phyloP scores from a whole-genome alignment of 2,113 vertebrate genomes.

The Gasterosteus aculeatus region DNA sequence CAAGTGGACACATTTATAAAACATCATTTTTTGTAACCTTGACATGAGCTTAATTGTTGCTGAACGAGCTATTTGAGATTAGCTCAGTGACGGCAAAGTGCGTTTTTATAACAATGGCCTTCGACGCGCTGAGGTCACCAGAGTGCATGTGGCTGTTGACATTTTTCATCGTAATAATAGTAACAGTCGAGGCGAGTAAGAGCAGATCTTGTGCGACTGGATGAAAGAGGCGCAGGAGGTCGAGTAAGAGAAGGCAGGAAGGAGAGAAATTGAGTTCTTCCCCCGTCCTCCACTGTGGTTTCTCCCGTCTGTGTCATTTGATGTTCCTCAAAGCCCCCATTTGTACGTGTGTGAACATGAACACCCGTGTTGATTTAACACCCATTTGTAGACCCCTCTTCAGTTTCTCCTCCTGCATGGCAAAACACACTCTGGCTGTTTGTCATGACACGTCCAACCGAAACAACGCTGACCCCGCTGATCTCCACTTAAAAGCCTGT shows the following conservation, averaged over 20 bases:
- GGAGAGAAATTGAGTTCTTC: slow-evolving; percentile 54
- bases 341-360: slow-evolving; percentile 13
- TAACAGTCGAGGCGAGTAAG: background rate
- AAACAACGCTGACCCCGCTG: slow-evolving; percentile 22
- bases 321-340: slow-evolving; percentile 26
- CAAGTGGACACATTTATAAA: slow-evolving; percentile 6
- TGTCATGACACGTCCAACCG: slow-evolving; percentile 10
- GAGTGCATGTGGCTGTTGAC: background rate
- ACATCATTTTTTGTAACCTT: slow-evolving; percentile 3
- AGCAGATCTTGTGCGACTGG: slow-evolving; percentile 1
- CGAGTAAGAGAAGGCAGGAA: slow-evolving; percentile 11
- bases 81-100: background rate
- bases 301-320: slow-evolving; percentile 48
- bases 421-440: slow-evolving; percentile 1
- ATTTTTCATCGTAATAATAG: slow-evolving; percentile 21
- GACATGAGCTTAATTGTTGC: background rate
- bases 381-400: slow-evolving; percentile 2
- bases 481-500: slow-evolving; percentile 18
- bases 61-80: slow-evolving; percentile 18
- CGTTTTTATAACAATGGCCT: slow-evolving; percentile 25
- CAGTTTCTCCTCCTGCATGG: slow-evolving; percentile 22
- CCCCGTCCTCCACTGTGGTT: slow-evolving; percentile 50
- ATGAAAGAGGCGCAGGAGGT: slow-evolving; percentile 12
- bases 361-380: slow-evolving; percentile 17
- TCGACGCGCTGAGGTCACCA: slow-evolving; percentile 1